Evolutionary conservation across 2,113 vertebrate genomes (phyloP), one percentile per base, ranked within the genome.

Genomic region (Dryoscopus gambensis): DNA sequence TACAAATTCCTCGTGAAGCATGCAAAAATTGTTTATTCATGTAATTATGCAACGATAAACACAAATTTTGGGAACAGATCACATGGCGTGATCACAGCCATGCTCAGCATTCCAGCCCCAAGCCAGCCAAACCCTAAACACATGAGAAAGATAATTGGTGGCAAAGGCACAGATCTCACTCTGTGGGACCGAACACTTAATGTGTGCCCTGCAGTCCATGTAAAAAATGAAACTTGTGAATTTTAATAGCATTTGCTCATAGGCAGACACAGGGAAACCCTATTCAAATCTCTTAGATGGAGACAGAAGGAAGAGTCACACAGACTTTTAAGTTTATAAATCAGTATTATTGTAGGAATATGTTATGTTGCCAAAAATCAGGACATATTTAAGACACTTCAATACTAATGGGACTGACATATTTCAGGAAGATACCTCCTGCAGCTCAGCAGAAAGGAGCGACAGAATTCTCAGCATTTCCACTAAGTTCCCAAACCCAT

Each of bases 81-180:
- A 42, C 60, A 62, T 9, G 46, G 55, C 0, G 0, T 7, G n/a
- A 46, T 79, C 37, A 13, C 13, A 64, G 52, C n/a, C 2, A 0
- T 19, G 16, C 65, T 90, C 24, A 9, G 81, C 56, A n/a, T 60
- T 87, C 81, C 57, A 84, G 37, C 50, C 39, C n/a, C 9, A 19
- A 69, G 70, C 49, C 70, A 86, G 80, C 77, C 84, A 88, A 95
- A 50, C 42, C 35, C 47, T 18, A 14, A 90, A 64, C 69, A 59
- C 13, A 8, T 0, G 10, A 67, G 64, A 65, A 63, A 40, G 22
- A 1, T 11, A 49, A 67, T 7, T 33, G 27, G 85, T 15, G 53
- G 65, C 63, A 89, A 89, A 74, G 40, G 71, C 47, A 89, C 42
- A 74, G 16, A 81, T 28, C 42, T 40, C 71, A 53, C 40, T 42